phyloP scores from a whole-genome alignment of 2,113 vertebrate species.

The Gulo gulo region DNA sequence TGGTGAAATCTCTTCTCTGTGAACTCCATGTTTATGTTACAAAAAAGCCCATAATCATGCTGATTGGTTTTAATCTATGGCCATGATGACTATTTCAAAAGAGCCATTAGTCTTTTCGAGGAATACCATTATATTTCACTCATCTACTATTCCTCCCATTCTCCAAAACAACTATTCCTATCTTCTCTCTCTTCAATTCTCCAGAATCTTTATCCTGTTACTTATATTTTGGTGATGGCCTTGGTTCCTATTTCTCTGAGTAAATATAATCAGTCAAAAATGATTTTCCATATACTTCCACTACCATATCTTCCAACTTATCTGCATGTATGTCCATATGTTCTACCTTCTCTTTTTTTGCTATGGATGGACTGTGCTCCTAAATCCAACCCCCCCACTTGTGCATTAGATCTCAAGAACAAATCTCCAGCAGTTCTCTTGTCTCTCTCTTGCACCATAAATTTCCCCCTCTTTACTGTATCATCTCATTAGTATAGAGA shows the following conservation, averaged over 20 bases:
- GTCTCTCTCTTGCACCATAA: background rate
- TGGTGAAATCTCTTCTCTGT: background rate
- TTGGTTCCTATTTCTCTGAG: background rate
- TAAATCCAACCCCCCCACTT: background rate
- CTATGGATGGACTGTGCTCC: background rate
- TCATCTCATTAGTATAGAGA: background rate
- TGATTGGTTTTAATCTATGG: background rate
- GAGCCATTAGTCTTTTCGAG: background rate
- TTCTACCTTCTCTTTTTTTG: background rate
- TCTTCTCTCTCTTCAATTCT: background rate
- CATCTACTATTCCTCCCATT: background rate
- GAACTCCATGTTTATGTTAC: background rate
- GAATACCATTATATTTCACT: background rate
- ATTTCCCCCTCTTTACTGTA: background rate
- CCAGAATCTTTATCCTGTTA: background rate
- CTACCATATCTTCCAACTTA: background rate
- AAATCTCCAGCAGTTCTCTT: background rate
- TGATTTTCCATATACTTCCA: background rate
- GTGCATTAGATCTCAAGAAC: background rate
- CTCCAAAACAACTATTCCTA: background rate
- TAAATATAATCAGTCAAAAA: background rate
- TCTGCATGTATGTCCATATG: accelerated
- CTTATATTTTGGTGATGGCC: background rate
- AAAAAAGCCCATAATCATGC: background rate
- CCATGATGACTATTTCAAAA: background rate